A percentile compares a stretch with the other conserved stretches of the same genome.
These are phyloP conservation scores for Diploscapter pachys DNA, from an alignment of 1,140 invertebrate genomes.

Conservation along the genomic window DNA sequence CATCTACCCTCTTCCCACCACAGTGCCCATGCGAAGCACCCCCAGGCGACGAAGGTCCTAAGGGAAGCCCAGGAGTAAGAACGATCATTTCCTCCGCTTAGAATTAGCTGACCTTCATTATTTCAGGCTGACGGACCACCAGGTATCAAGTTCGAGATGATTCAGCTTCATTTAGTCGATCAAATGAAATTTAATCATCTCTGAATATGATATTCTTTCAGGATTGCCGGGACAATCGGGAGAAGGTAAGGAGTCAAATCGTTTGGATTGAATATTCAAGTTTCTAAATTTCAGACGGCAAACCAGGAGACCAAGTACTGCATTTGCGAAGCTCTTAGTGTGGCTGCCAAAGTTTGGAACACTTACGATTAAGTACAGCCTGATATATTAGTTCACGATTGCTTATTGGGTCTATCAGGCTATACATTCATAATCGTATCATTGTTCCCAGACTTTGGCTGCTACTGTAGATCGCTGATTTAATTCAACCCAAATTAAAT, in stretches of 20 bases:
- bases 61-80: slow-evolving; percentile 37
- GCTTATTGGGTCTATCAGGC: neutral
- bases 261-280: no score
- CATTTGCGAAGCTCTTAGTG: no score
- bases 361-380: slow-evolving; percentile 40
- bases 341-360: neutral
- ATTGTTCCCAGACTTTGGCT: slow-evolving; percentile 19
- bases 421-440: neutral
- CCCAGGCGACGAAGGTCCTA: slow-evolving; percentile 41
- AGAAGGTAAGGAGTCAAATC: neutral
- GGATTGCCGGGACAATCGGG: slow-evolving; percentile 11
- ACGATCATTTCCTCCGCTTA: no score
- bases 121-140: slow-evolving; percentile 37
- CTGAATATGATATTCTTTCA: no score
- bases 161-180: no score
- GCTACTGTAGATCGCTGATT: no score
- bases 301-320: no score
- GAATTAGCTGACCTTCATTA: no score
- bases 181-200: no score
- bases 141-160: neutral
- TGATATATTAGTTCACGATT: neutral
- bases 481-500: no score
- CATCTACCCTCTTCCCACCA: slow-evolving; percentile 37
- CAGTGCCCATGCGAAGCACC: slow-evolving; percentile 45
- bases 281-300: no score